Base-by-base conservation (phyloP, 1,140 invertebrate genomes). In the Bombyx mori region DNA sequence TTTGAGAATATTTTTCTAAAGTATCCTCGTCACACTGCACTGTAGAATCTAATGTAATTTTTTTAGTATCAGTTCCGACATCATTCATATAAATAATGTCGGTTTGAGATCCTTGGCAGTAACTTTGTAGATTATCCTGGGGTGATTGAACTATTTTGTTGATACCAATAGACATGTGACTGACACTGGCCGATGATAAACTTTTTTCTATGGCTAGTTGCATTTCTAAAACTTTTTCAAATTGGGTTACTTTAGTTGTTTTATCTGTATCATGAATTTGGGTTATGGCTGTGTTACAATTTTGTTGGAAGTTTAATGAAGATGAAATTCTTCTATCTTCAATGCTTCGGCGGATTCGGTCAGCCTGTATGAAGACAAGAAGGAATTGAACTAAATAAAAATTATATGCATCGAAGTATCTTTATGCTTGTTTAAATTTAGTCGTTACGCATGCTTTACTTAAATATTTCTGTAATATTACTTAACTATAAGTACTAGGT, bases 331-430 rank as follows among this genome's bases (percentile, higher is more conserved):
- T 75, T 69, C 77, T 76, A 60, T 77, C 77, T 62, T 75, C 73
- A 72, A 73, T 78, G 70, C 81, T 78, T 62, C 77, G 78, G 55
- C 82, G 82, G 71, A 86, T 87, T 74, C 80, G 79, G 78, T 75
- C 77, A 60, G 85, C 88, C 88, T 89, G 85, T 82, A 81, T 75
- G 56, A 71, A 75, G 58, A 75, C 61, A 75, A 77, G 26, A 35
- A 35, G 26, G 26, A 35, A 35, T 35, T 35, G 26, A 35, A 35
- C 26, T 35, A 35, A 35, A 35, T 35, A 35, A 35, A 35, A 35
- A 35, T 35, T 3, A 35, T 35, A 35, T 35, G 2, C 26, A 35
- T 35, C 26, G 26, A 35, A 35, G 26, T 35, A 35, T 35, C 26
- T 35, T 35, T 35, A n/a, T n/a, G n/a, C n/a, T 35, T 35, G 4